Conservation (phyloP, 2,113 vertebrate species). For the Stegastes partitus region DNA sequence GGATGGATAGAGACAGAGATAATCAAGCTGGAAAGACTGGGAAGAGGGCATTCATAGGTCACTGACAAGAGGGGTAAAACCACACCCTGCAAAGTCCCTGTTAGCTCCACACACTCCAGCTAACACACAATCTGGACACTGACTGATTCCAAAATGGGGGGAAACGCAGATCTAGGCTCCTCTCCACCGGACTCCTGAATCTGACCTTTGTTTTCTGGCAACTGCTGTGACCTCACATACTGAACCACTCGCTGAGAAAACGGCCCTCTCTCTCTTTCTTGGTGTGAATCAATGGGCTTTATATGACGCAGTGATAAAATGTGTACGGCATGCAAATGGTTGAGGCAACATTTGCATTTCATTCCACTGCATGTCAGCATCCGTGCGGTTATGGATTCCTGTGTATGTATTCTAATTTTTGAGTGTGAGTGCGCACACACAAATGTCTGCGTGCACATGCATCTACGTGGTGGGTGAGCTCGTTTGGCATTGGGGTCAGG, state of each 20-base stretch:
- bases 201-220: conserved; percentile 64
- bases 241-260: conserved; percentile 42
- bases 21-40: neutral
- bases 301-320: conserved; percentile 34
- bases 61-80: conserved; percentile 31
- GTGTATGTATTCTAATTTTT: neutral
- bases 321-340: conserved; percentile 53
- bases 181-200: conserved; percentile 32
- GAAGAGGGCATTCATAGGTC: conserved; percentile 12
- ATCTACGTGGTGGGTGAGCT: conserved; percentile 20
- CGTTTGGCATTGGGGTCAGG: conserved; percentile 64
- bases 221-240: conserved; percentile 48
- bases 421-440: conserved; percentile 1
- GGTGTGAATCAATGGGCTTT: conserved; percentile 30
- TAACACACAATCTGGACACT: neutral
- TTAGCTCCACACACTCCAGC: neutral
- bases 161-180: conserved; percentile 15
- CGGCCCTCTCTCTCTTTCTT: conserved; percentile 26
- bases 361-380: conserved; percentile 37
- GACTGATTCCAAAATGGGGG: conserved; percentile 3
- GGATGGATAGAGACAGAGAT: conserved; percentile 32
- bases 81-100: conserved; percentile 23
- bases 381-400: conserved; percentile 3
- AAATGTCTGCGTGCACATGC: conserved; percentile 25
- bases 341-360: conserved; percentile 55